phyloP scores from a whole-genome alignment of 2,888 invertebrate genomes.

The Metallyticus violacea region DNA sequence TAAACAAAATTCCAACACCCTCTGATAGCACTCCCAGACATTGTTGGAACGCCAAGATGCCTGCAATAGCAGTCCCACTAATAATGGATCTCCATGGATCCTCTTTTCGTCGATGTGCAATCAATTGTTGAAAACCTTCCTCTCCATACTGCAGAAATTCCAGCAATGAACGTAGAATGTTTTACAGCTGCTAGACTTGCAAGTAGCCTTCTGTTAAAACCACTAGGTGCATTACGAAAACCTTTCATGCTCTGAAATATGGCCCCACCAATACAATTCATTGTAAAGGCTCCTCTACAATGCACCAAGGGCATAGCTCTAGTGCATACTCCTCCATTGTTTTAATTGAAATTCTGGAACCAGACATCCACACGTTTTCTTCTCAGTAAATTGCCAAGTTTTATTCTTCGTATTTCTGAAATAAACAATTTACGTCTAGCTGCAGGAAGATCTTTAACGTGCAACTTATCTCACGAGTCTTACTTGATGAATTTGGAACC shows the following conservation, averaged over 20 bases:
- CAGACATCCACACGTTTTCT: too few species aligned
- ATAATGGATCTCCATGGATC: constrained; percentile 97
- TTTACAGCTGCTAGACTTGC: constrained; percentile 81
- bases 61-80: constrained; percentile 94
- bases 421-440: too few species aligned
- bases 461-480: too few species aligned
- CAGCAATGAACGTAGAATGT: constrained; percentile 85
- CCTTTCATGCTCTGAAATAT: constrained; percentile 97
- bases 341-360: not conserved
- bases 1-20: constrained; percentile 94
- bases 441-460: too few species aligned
- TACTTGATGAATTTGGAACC: too few species aligned
- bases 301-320: constrained; percentile 98
- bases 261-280: constrained; percentile 98
- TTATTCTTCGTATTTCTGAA: too few species aligned
- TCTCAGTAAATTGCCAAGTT: too few species aligned
- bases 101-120: constrained; percentile 91
- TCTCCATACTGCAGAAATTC: constrained; percentile 99
- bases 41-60: constrained; percentile 86
- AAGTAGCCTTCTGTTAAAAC: constrained; percentile 67
- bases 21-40: constrained; percentile 96
- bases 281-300: constrained; percentile 97
- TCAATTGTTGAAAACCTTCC: constrained; percentile 97
- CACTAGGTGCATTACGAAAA: constrained; percentile 93
- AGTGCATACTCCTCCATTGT: constrained; percentile 92